These are phyloP conservation scores for Gnathonemus echidnorhynchus DNA, from an alignment of 2,113 vertebrate genomes.

Conservation along the genomic window DNA sequence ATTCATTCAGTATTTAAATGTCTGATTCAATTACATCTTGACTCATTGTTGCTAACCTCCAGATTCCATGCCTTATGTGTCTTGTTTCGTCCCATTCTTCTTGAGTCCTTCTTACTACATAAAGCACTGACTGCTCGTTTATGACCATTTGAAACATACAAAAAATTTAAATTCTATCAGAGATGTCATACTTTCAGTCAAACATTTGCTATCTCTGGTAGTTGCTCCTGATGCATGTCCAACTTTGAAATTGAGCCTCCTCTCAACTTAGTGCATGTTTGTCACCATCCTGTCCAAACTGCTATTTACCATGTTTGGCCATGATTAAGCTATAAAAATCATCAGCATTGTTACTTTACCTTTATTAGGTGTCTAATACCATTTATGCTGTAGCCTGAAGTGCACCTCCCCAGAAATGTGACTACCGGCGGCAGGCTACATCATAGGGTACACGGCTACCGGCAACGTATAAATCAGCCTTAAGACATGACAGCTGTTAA, in stretches of 20 bases:
- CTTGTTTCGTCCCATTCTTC: neutral
- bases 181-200: neutral
- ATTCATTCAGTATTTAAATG: neutral
- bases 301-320: neutral
- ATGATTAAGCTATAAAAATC: neutral
- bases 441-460: neutral
- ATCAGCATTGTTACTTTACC: neutral
- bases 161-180: neutral
- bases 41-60: neutral
- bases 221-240: neutral
- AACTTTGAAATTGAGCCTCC: neutral
- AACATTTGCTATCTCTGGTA: neutral
- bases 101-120: neutral
- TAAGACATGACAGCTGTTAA: neutral
- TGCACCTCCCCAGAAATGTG: neutral
- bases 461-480: neutral
- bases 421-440: neutral
- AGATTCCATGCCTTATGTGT: neutral
- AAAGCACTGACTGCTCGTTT: neutral
- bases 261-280: neutral
- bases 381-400: neutral
- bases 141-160: neutral
- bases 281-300: neutral
- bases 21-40: neutral
- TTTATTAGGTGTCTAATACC: neutral